Conservation (phyloP, 2,888 invertebrate genomes). For the Drosophila pegasa region DNA sequence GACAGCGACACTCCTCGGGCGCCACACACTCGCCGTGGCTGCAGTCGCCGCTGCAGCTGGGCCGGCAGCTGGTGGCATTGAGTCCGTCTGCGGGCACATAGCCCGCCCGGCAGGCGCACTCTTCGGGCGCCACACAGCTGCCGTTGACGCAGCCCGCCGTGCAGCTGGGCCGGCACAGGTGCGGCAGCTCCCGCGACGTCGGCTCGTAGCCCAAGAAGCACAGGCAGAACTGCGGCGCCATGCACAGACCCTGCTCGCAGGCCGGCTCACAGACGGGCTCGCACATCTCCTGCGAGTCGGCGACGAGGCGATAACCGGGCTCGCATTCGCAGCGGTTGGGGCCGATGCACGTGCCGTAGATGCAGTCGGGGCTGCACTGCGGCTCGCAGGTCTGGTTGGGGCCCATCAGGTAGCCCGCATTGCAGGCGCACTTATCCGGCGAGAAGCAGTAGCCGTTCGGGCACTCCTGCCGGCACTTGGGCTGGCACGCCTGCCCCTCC, state of each 20-base stretch:
- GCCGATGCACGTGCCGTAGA: constrained; percentile 85
- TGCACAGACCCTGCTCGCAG: constrained; percentile 84
- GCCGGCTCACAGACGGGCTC: constrained; percentile 80
- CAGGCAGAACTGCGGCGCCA: constrained; percentile 61
- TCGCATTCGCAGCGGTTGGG: constrained; percentile 75
- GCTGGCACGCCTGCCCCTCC: constrained; percentile 42
- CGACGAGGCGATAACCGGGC: constrained; percentile 46
- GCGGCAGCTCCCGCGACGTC: neutral
- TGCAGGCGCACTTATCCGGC: constrained; percentile 73
- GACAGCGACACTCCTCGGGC: constrained; percentile 78
- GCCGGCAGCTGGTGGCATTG: constrained; percentile 85
- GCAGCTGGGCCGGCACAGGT: constrained; percentile 57
- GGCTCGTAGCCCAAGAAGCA: constrained; percentile 78
- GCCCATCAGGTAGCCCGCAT: constrained; percentile 81
- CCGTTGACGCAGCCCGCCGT: constrained; percentile 61
- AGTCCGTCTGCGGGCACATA: constrained; percentile 74
- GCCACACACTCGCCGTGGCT: constrained; percentile 80
- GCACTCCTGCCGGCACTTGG: constrained; percentile 67
- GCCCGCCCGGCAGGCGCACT: constrained; percentile 82
- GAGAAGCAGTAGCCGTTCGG: constrained; percentile 72
- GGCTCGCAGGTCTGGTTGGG: constrained; percentile 74
- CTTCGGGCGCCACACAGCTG: constrained; percentile 65
- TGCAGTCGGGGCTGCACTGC: constrained; percentile 70
- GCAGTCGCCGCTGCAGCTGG: constrained; percentile 59
- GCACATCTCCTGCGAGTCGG: constrained; percentile 64